phyloP scores from a whole-genome alignment of 1,140 invertebrate species.

The Euborellia annulipes region DNA sequence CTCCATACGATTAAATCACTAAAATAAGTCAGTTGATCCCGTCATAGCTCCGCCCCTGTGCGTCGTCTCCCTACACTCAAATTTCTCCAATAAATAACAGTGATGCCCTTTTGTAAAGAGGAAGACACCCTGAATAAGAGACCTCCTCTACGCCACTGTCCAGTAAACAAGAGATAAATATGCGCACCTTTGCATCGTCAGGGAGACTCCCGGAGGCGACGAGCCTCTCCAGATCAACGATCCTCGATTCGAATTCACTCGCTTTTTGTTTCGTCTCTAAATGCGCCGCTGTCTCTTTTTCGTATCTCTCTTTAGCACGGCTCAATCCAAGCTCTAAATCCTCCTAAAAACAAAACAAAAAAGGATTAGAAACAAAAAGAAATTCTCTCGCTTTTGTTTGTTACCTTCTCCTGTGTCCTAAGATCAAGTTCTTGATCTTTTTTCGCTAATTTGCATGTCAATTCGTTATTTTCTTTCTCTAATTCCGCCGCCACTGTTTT shows the following conservation, averaged over 20 bases:
- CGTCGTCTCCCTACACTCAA: no score
- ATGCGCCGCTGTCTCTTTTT: conserved; percentile 74
- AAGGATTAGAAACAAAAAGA: neutral
- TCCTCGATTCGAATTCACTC: conserved; percentile 53
- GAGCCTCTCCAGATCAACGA: conserved; percentile 63
- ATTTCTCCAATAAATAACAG: no score
- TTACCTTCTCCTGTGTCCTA: conserved; percentile 68
- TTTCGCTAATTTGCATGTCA: conserved; percentile 68
- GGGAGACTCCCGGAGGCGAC: conserved; percentile 77
- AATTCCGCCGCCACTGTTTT: conserved; percentile 73
- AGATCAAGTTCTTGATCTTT: conserved; percentile 88
- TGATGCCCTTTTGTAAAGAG: no score
- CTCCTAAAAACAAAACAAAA: conserved; percentile 37
- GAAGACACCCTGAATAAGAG: no score
- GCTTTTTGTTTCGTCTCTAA: conserved; percentile 71
- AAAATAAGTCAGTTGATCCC: no score
- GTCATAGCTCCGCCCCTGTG: no score
- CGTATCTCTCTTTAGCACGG: conserved; percentile 74
- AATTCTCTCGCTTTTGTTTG: conserved; percentile 31
- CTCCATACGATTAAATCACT: no score
- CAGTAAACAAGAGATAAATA: no score
- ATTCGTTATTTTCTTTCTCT: conserved; percentile 75
- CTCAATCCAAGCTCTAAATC: conserved; percentile 70
- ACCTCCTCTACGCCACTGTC: no score
- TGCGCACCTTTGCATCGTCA: conserved; percentile 72